A percentile compares a stretch with the other conserved stretches of the same genome.
These are phyloP conservation scores for Urechis unicinctus DNA, from an alignment of 2,888 invertebrate species.

Conservation along the genomic window DNA sequence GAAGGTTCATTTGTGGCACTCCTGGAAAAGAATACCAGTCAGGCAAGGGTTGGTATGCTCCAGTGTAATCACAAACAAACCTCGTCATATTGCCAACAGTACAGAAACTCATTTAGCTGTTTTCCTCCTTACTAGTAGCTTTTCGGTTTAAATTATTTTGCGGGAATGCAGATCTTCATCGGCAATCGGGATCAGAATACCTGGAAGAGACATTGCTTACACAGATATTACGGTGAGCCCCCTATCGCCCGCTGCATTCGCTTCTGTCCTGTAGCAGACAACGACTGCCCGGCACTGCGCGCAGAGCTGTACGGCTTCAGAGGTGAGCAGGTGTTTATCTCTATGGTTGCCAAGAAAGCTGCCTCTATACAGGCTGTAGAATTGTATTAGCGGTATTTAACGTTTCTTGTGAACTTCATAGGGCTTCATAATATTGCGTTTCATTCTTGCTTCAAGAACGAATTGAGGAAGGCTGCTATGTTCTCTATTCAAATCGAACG, in stretches of 20 bases:
- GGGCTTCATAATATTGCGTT: no score
- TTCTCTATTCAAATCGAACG: no score
- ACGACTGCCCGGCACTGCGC: background rate
- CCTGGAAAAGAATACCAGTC: background rate
- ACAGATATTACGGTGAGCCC: background rate
- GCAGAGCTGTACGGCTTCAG: background rate
- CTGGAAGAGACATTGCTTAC: background rate
- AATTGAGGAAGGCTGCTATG: no score
- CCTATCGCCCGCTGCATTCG: background rate
- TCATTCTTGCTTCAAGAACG: no score
- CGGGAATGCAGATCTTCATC: background rate
- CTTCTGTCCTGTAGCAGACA: background rate
- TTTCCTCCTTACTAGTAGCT: no score
- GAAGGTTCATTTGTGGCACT: background rate
- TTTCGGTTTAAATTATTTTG: no score
- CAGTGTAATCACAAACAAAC: no score
- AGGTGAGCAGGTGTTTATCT: background rate
- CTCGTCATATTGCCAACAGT: no score
- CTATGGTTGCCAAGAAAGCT: background rate
- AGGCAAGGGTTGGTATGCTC: background rate
- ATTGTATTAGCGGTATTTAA: no score
- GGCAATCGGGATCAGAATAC: background rate
- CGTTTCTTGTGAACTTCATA: no score
- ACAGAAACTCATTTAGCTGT: no score
- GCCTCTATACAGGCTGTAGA: no score